phyloP scores from a whole-genome alignment of 2,888 invertebrate genomes.

The Homarus gammarus region DNA sequence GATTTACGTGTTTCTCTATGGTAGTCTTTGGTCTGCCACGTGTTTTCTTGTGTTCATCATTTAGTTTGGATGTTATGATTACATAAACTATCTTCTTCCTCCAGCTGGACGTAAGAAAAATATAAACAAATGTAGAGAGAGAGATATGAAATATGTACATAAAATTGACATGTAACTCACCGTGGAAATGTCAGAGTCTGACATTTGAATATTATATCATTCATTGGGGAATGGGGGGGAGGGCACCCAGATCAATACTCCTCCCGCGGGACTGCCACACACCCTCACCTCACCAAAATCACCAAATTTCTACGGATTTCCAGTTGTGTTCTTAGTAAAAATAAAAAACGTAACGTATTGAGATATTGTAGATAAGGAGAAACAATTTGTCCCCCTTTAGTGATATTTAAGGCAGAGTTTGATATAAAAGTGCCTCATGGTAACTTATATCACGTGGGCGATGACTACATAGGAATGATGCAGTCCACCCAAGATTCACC shows the following conservation, averaged over 20 bases:
- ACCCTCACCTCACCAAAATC: background rate
- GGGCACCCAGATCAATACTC: background rate
- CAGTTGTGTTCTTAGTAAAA: background rate
- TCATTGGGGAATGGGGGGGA: no score
- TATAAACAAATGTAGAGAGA: background rate
- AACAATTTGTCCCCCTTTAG: background rate
- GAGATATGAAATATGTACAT: slow-evolving; percentile 17
- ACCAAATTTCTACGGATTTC: background rate
- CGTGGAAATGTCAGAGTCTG: slow-evolving; percentile 29
- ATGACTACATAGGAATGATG: background rate
- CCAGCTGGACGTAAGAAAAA: background rate
- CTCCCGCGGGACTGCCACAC: background rate
- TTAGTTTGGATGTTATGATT: no score
- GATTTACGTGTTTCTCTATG: no score
- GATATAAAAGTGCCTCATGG: background rate
- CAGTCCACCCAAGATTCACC: background rate
- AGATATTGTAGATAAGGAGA: background rate
- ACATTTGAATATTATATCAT: slow-evolving; percentile 36
- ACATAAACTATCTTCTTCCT: background rate
- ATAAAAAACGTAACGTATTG: background rate
- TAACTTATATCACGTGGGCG: background rate
- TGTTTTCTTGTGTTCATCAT: no score
- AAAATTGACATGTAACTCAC: slow-evolving; percentile 36
- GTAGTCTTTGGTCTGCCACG: no score
- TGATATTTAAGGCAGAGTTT: background rate